Evolutionary conservation across 2,797 vertebrate genomes (phyloP), one percentile per base, ranked within the genome.

Genomic region (Xerus rutilus): DNA sequence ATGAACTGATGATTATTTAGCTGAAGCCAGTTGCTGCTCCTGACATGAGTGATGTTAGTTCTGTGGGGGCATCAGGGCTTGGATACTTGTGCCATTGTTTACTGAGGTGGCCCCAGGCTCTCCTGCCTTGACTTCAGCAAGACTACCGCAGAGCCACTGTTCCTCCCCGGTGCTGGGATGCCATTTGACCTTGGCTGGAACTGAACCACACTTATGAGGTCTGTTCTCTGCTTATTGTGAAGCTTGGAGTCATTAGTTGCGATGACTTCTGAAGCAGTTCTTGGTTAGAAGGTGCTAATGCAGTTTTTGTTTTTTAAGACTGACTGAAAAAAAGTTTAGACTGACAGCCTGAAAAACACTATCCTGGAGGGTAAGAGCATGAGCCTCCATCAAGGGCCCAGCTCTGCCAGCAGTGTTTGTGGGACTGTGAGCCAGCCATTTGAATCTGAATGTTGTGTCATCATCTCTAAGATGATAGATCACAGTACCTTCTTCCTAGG

Each of bases 231-330:
- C 13, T 49, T 82, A 49, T 43, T 86, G 39, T 93, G 47, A 93
- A 23, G 81, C 39, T 45, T 32, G 21, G 45, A 95, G 18, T 83
- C 52, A 91, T 9, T 52, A 52, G 52, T 52, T 47, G 17, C 7
- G 9, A 15, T 93, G 62, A 89, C 72, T 92, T 91, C 83, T 93
- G 84, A 65, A 90, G 39, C 72, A 92, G 52, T 57, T 84, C 67
- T 74, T 85, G 30, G 30, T 70, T 65, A 82, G 65, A 86, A 86
- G 39, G 49, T 76, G 30, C 59, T 90, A 52, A 86, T 82, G 54
- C 43, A 67, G 10, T 45, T 21, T 79, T 92, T 89, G 23, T 67
- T 93, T 82, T 57, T 52, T 47, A 72, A 65, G n/a, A 45, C 28
- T 25, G 32, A 59, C 14, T 78, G 43, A 39, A 92, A 82, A 77